These are phyloP conservation scores for Cheilosia vulpina DNA, from an alignment of 2,888 invertebrate species.

Conservation along the genomic window DNA sequence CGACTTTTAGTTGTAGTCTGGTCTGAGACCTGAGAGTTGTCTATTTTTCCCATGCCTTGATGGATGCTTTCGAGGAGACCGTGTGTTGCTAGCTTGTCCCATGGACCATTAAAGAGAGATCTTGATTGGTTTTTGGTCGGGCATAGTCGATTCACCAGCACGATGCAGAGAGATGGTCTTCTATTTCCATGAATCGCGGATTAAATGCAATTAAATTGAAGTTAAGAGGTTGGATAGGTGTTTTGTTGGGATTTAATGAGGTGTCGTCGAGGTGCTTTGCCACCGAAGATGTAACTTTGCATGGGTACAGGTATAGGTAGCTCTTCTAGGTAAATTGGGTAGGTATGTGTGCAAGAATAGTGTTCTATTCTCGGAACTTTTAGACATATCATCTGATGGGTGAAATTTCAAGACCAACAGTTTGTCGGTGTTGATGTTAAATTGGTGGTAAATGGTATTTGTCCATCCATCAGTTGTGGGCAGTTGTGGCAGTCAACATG, in stretches of 20 bases:
- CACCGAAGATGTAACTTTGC: slow-evolving; percentile 44
- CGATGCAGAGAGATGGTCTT: slow-evolving; percentile 29
- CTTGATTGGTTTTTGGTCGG: slow-evolving; percentile 69
- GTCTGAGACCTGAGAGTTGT: slow-evolving; percentile 47
- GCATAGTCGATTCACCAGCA: slow-evolving; percentile 23
- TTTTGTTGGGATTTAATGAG: slow-evolving; percentile 65
- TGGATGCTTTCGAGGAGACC: slow-evolving; percentile 49
- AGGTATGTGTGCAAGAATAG: not conserved
- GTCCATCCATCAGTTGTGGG: no score
- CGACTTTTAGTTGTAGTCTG: slow-evolving; percentile 62
- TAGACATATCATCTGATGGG: not conserved
- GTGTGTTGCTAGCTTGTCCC: slow-evolving; percentile 33
- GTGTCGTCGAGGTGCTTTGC: slow-evolving; percentile 45
- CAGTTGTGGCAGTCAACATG: no score
- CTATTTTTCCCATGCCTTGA: slow-evolving; percentile 45
- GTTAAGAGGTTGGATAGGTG: slow-evolving; percentile 50
- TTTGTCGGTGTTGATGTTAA: not conserved
- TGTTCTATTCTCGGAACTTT: slow-evolving; percentile 9
- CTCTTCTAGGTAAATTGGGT: slow-evolving; percentile 28
- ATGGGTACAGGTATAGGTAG: slow-evolving; percentile 8
- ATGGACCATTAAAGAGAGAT: slow-evolving; percentile 66
- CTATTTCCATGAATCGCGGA: slow-evolving; percentile 66
- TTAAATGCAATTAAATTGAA: slow-evolving; percentile 71
- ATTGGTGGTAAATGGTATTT: no score
- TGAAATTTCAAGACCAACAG: not conserved